Percentiles rank a stretch among this genome's conserved stretches.
Conservation (phyloP, 2,888 invertebrate species). For the Aphidoletes aphidimyza region DNA sequence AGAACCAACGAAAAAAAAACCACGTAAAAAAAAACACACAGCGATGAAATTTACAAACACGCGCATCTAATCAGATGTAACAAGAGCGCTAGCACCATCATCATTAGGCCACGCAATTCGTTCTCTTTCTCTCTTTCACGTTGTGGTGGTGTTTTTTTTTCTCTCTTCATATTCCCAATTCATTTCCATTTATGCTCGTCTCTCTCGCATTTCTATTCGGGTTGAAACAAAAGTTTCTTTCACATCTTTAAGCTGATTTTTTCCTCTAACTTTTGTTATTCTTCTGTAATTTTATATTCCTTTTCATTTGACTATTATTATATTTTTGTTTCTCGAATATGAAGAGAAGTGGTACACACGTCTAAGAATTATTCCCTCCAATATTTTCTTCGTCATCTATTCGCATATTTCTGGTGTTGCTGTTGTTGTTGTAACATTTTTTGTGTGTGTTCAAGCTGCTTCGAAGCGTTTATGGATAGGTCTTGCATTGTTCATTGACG, state of each 20-base stretch:
- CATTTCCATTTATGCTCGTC: too few relatives aligned
- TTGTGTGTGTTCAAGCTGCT: background rate
- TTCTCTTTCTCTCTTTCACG: too few relatives aligned
- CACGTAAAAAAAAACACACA: background rate
- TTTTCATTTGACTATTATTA: conserved; percentile 9
- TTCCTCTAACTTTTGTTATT: background rate
- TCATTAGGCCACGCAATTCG: conserved; percentile 39
- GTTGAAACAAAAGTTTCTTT: conserved; percentile 18
- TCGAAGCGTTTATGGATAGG: conserved; percentile 5
- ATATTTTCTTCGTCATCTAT: background rate
- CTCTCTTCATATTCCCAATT: background rate
- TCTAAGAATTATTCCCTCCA: background rate
- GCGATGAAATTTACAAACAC: conserved; percentile 1
- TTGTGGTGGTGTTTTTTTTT: background rate
- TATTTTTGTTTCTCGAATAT: too few relatives aligned
- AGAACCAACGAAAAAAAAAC: background rate
- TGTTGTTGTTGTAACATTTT: background rate
- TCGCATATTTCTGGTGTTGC: background rate
- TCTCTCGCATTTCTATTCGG: background rate
- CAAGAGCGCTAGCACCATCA: conserved; percentile 33
- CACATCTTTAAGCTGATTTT: background rate
- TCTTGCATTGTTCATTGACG: background rate
- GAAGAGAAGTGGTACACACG: background rate
- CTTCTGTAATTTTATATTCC: background rate
- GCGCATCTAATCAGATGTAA: conserved; percentile 26